phyloP scores from a whole-genome alignment of 64 coral and sea anemone genomes.

The Pocillopora damicornis region DNA sequence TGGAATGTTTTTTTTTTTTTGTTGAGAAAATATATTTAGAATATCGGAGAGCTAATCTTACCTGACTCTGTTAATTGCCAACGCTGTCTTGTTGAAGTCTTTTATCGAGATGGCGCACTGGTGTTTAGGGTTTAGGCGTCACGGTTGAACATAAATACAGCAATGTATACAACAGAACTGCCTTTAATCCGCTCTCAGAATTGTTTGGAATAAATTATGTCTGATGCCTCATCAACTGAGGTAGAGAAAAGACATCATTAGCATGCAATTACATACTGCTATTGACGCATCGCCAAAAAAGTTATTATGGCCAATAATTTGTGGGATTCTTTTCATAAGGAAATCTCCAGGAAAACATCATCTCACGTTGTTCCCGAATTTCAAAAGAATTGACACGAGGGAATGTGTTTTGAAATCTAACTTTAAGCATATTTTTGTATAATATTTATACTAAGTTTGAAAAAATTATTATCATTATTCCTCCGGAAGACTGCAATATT shows the following conservation, averaged over 20 bases:
- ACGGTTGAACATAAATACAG: not conserved
- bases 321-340: not conserved
- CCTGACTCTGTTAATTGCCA: not conserved
- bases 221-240: not conserved
- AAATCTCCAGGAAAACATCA: not conserved
- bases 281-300: conserved; percentile 8
- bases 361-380: not conserved
- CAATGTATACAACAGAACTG: not conserved
- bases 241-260: conserved; percentile 7
- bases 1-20: not conserved
- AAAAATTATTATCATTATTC: too few species aligned
- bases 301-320: not conserved
- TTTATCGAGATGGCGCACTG: not conserved
- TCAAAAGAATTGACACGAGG: not conserved
- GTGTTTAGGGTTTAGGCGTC: not conserved
- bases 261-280: conserved; percentile 23
- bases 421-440: not conserved
- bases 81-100: not conserved
- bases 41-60: not conserved
- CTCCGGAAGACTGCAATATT: too few species aligned
- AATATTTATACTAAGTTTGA: too few species aligned
- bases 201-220: conserved; percentile 4
- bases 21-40: not conserved
- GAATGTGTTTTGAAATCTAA: not conserved
- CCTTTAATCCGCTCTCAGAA: not conserved